These are phyloP conservation scores for Sylvia atricapilla DNA, from an alignment of 2,113 vertebrate species.

Conservation along the genomic window DNA sequence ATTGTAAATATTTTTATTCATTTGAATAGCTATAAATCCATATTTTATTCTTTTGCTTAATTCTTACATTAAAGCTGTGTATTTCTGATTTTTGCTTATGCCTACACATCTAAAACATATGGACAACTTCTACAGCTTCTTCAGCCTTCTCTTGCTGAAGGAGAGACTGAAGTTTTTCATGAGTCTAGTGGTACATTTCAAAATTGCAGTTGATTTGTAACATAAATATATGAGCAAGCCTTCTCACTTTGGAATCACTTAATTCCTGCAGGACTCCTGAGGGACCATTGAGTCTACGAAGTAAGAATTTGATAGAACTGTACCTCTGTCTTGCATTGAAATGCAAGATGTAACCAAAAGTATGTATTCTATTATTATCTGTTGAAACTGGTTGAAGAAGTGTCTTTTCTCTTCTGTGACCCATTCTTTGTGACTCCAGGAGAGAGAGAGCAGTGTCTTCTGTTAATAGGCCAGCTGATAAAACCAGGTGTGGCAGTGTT, in stretches of 20 bases:
- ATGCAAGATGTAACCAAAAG: too few relatives aligned
- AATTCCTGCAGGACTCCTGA: not conserved
- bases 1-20: not conserved
- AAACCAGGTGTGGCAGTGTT: too few relatives aligned
- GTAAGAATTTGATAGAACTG: not conserved
- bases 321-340: not conserved
- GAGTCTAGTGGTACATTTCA: not conserved
- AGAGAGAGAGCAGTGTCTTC: too few relatives aligned
- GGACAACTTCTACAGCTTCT: not conserved
- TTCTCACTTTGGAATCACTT: not conserved
- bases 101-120: not conserved
- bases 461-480: too few relatives aligned
- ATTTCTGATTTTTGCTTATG: not conserved
- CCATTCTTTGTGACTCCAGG: too few relatives aligned
- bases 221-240: not conserved
- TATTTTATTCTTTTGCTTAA: not conserved
- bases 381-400: too few relatives aligned
- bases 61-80: not conserved
- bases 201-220: not conserved
- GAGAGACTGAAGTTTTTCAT: not conserved
- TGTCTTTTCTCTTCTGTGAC: too few relatives aligned
- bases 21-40: not conserved
- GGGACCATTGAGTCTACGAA: not conserved
- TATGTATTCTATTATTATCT: too few relatives aligned
- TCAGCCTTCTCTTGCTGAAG: not conserved